A percentile compares a stretch with the other conserved stretches of the same genome.
Evolutionary conservation across 2,113 vertebrate species (phyloP).

Genomic region (Crotalus horridus): DNA sequence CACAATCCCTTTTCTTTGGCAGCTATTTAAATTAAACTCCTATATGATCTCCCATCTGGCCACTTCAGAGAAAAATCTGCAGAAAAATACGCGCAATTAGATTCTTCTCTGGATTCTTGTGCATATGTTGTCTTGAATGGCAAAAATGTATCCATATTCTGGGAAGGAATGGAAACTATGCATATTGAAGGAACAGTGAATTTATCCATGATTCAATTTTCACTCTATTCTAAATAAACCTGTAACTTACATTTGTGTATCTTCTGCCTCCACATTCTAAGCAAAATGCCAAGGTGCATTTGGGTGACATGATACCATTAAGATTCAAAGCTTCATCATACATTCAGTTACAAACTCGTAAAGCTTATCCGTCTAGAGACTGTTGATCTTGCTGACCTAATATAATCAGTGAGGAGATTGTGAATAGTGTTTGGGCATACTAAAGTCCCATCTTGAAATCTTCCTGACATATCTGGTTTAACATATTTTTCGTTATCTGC

Average conservation of each 20-base stretch:
- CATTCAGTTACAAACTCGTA: constrained; percentile 20
- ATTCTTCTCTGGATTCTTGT: neutral
- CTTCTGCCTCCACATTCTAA: neutral
- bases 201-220: neutral
- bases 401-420: constrained; percentile 2
- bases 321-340: constrained; percentile 9
- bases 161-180: neutral
- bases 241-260: neutral
- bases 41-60: neutral
- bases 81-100: neutral
- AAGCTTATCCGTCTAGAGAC: constrained; percentile 4
- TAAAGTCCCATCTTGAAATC: neutral
- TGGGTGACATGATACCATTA: constrained; percentile 27
- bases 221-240: neutral
- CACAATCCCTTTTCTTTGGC: neutral
- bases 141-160: neutral
- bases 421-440: neutral
- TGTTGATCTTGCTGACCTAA: neutral
- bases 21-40: neutral
- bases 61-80: neutral
- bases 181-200: neutral
- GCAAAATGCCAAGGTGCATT: constrained; percentile 36
- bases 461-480: constrained; percentile 9
- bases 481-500: neutral
- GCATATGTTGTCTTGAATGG: neutral